These are phyloP conservation scores for Monoplex corrugatus DNA, from an alignment of 2,888 invertebrate species.

Conservation along the genomic window DNA sequence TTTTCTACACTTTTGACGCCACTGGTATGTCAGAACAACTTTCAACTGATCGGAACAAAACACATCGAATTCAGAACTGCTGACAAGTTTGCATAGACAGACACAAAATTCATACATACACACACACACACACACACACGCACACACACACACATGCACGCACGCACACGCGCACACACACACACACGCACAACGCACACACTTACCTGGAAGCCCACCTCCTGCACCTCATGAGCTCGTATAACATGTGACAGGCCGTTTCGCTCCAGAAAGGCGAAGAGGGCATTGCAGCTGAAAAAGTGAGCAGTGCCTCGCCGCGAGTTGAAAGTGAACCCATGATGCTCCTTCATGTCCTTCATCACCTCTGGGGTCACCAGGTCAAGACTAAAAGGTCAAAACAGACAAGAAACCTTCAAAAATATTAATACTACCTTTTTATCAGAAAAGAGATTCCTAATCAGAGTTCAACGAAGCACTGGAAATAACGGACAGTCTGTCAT, in stretches of 20 bases:
- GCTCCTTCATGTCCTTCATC: slow-evolving; percentile 74
- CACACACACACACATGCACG: not conserved
- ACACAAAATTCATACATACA: not conserved
- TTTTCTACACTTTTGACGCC: too few species aligned
- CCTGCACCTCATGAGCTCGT: slow-evolving; percentile 89
- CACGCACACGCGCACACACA: not conserved
- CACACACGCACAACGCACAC: not conserved
- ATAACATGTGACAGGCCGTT: slow-evolving; percentile 88
- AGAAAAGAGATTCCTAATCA: too few species aligned
- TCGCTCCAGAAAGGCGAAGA: slow-evolving; percentile 86
- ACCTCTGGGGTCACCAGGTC: slow-evolving; percentile 74
- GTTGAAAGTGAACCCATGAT: slow-evolving; percentile 87
- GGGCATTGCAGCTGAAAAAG: slow-evolving; percentile 87
- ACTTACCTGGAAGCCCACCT: slow-evolving; percentile 87
- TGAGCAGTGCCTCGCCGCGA: slow-evolving; percentile 88
- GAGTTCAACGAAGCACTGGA: too few species aligned
- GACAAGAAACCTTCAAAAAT: too few species aligned
- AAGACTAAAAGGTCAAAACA: slow-evolving; percentile 72
- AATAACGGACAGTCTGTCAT: not conserved
- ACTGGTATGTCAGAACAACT: too few species aligned
- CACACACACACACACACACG: not conserved
- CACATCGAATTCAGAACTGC: too few species aligned
- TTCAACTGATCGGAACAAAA: too few species aligned
- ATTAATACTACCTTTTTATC: too few species aligned
- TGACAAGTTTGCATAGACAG: too few species aligned